Conservation (phyloP, 2,888 invertebrate species). For the Elysia crispata region DNA sequence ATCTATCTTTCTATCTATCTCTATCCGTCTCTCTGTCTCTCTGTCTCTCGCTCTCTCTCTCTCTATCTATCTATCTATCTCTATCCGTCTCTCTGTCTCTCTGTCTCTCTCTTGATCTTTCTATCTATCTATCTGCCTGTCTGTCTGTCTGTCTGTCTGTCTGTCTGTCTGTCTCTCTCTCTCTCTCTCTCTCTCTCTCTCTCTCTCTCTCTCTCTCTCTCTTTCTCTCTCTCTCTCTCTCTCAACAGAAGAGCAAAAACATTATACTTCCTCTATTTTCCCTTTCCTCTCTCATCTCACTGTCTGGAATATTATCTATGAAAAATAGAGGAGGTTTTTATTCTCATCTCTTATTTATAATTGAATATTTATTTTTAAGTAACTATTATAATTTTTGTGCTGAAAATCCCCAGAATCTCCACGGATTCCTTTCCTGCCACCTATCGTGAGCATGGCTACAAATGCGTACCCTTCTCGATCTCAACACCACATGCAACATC, state of each 20-base stretch:
- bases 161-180: conserved; percentile 5
- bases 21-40: no score
- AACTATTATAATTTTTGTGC: neutral
- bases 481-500: neutral
- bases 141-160: conserved; percentile 14
- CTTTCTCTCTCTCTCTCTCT: no score
- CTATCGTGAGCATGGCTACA: conserved; percentile 31
- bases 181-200: neutral
- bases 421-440: neutral
- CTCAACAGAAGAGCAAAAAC: no score
- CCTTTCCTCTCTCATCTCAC: no score
- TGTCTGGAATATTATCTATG: conserved; percentile 34
- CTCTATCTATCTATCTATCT: no score
- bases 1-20: no score
- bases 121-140: no score
- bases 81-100: no score
- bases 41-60: no score
- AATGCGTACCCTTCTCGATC: neutral
- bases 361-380: neutral
- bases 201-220: no score
- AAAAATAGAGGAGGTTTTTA: neutral
- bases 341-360: neutral
- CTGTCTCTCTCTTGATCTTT: no score
- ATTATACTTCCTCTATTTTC: neutral
- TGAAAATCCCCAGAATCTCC: neutral